Evolutionary conservation across 37 sponge, comb jelly and placozoan species (phyloP).

Genomic region (Petrosia ficiformis): DNA sequence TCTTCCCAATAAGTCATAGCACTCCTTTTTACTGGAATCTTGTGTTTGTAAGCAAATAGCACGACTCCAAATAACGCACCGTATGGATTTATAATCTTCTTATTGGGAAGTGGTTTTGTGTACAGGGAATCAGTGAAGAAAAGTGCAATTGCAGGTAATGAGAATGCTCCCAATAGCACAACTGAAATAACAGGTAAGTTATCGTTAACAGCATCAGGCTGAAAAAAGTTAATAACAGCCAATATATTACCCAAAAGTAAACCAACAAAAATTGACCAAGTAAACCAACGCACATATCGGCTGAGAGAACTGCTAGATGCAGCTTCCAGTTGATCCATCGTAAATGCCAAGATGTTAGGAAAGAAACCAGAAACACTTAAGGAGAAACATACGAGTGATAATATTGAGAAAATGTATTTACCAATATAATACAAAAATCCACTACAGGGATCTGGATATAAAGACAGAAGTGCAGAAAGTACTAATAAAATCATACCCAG

Average conservation of each 20-base stretch:
- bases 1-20: slow-evolving; percentile 24
- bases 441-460: neutral
- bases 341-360: slow-evolving; percentile 7
- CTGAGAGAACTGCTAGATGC: neutral
- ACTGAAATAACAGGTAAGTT: neutral
- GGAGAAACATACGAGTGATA: neutral
- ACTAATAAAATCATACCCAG: neutral
- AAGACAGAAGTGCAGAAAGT: neutral
- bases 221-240: neutral
- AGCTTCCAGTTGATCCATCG: neutral
- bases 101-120: neutral
- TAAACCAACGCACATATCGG: neutral
- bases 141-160: neutral
- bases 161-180: neutral
- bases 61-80: slow-evolving; percentile 6
- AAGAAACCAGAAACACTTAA: neutral
- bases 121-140: neutral
- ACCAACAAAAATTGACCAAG: neutral
- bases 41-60: slow-evolving; percentile 11
- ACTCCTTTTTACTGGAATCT: slow-evolving; percentile 13
- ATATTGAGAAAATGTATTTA: neutral
- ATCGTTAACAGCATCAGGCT: neutral
- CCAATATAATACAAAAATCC: neutral
- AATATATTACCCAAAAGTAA: neutral
- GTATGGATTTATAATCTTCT: slow-evolving; percentile 12